Percentiles rank a stretch among this genome's conserved stretches.
These are phyloP conservation scores for Cephus rjabovi DNA, from an alignment of 2,888 invertebrate genomes.

Conservation along the genomic window DNA sequence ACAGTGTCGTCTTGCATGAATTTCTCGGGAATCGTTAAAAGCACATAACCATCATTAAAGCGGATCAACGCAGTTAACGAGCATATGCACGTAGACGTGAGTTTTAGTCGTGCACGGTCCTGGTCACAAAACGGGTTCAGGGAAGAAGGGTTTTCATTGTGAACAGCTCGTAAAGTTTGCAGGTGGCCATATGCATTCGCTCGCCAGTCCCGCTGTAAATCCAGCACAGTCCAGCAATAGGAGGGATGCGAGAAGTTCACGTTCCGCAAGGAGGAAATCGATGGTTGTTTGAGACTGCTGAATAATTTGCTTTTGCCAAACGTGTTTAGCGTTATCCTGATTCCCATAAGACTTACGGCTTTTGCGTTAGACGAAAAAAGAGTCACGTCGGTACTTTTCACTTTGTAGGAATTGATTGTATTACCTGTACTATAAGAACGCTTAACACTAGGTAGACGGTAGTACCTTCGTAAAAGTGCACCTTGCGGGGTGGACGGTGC, in stretches of 20 bases:
- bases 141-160: neutral
- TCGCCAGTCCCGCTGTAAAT: neutral
- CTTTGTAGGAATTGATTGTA: neutral
- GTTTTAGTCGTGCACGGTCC: neutral
- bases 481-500: conserved; percentile 54
- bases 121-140: neutral
- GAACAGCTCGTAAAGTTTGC: neutral
- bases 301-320: neutral
- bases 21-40: neutral
- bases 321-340: neutral
- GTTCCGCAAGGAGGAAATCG: neutral
- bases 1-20: neutral
- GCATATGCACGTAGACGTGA: neutral
- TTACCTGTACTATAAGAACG: neutral
- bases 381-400: too few species aligned
- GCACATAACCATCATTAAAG: neutral
- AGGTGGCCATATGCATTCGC: neutral
- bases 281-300: neutral
- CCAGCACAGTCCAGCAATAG: neutral
- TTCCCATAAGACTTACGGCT: neutral
- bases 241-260: neutral
- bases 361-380: too few species aligned
- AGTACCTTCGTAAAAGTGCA: conserved; percentile 58
- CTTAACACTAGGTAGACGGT: neutral
- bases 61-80: neutral